Percentiles rank a stretch among this genome's conserved stretches.
Evolutionary conservation across 2,888 invertebrate genomes (phyloP).

Genomic region (Sthenelais limicola): DNA sequence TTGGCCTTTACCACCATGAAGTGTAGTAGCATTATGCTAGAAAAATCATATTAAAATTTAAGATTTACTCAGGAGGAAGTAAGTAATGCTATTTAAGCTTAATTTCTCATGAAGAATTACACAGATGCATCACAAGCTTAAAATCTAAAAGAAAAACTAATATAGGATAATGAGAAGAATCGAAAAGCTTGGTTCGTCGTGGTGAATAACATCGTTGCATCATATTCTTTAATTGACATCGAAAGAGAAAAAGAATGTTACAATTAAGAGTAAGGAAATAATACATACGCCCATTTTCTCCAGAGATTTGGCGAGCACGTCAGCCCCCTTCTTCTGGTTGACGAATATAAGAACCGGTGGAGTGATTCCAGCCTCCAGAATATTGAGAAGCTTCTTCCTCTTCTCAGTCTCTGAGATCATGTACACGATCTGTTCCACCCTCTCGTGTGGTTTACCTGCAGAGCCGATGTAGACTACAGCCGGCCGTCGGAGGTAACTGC

Average conservation of each 20-base stretch:
- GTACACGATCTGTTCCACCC: constrained; percentile 97
- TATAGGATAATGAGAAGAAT: not conserved
- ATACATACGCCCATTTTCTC: constrained; percentile 88
- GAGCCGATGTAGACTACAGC: constrained; percentile 98
- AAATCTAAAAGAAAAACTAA: not conserved
- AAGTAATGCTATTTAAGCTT: no score
- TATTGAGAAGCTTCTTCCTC: constrained; percentile 94
- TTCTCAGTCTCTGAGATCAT: constrained; percentile 97
- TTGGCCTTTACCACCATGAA: constrained; percentile 99
- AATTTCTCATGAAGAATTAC: no score
- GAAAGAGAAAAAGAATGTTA: no score
- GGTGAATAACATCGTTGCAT: no score
- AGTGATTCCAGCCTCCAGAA: constrained; percentile 87
- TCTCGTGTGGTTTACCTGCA: constrained; percentile 95
- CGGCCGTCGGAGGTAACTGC: constrained; percentile 94
- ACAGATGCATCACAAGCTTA: no score
- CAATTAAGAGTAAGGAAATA: no score
- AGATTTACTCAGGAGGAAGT: no score
- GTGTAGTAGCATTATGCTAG: constrained; percentile 92
- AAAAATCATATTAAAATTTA: constrained; percentile 1
- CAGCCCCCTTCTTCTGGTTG: constrained; percentile 99
- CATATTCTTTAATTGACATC: no score
- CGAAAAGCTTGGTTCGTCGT: not conserved
- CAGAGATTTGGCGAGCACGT: constrained; percentile 95
- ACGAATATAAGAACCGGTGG: constrained; percentile 99